These are phyloP conservation scores for Sarcophaga caerulescens DNA, from an alignment of 2,888 invertebrate species.

Conservation along the genomic window DNA sequence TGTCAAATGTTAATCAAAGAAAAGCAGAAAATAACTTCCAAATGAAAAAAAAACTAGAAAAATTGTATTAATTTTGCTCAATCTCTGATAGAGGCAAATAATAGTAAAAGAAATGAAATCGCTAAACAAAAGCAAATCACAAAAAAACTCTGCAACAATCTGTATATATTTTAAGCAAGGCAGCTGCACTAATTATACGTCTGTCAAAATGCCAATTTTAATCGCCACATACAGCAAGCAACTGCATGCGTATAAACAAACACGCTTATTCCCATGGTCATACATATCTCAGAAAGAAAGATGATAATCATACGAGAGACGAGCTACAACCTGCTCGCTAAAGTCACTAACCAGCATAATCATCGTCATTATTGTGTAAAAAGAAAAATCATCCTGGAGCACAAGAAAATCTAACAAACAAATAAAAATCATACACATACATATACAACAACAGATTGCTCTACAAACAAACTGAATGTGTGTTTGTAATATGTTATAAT, in stretches of 20 bases:
- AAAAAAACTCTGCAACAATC: slow-evolving; percentile 19
- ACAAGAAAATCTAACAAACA: slow-evolving; percentile 51
- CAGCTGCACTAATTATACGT: slow-evolving; percentile 73
- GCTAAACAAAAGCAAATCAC: background rate
- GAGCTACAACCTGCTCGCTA: background rate
- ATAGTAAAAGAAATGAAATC: slow-evolving; percentile 2
- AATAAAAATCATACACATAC: slow-evolving; percentile 1
- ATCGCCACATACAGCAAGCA: slow-evolving; percentile 65
- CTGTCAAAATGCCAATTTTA: slow-evolving; percentile 74
- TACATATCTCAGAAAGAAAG: slow-evolving; percentile 31
- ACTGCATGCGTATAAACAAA: slow-evolving; percentile 35
- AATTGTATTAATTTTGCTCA: slow-evolving; percentile 50
- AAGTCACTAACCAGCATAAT: slow-evolving; percentile 28
- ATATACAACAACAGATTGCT: background rate
- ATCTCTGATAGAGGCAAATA: slow-evolving; percentile 37
- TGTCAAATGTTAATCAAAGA: slow-evolving; percentile 67
- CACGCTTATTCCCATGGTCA: slow-evolving; percentile 43
- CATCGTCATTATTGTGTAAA: slow-evolving; percentile 6
- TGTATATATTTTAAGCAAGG: slow-evolving; percentile 61
- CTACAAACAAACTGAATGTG: background rate
- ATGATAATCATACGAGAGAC: slow-evolving; percentile 52
- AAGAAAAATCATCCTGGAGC: slow-evolving; percentile 47
- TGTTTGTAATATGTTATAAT: slow-evolving; percentile 5
- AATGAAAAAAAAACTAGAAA: slow-evolving; percentile 1
- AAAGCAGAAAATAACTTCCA: slow-evolving; percentile 35